Conservation (phyloP, 1,140 invertebrate species). For the Drosophila ogumai region DNA sequence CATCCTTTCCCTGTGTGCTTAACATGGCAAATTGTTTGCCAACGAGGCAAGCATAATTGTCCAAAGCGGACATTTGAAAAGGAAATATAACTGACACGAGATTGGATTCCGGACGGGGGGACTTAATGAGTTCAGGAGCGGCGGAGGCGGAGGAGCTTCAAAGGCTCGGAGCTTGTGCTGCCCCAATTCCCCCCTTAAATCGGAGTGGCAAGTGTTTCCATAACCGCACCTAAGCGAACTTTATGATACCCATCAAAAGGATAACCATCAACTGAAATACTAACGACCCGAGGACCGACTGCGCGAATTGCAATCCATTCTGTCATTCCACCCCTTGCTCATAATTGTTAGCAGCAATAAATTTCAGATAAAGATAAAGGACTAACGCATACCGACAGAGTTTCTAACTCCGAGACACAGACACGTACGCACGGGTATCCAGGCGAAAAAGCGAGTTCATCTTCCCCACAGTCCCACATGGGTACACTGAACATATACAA, state of each 20-base stretch:
- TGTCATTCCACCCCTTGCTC: conserved; percentile 38
- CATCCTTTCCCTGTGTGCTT: conserved; percentile 30
- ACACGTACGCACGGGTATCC: conserved; percentile 33
- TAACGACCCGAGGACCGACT: conserved; percentile 19
- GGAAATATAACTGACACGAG: conserved; percentile 66
- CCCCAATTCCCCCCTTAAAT: conserved; percentile 26
- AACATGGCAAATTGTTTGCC: conserved; percentile 55
- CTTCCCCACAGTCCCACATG: conserved; percentile 1
- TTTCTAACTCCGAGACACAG: conserved; percentile 25
- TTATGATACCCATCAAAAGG: conserved; percentile 40
- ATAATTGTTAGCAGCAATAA: conserved; percentile 48
- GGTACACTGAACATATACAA: background rate
- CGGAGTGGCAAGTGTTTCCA: conserved; percentile 12
- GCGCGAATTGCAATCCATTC: conserved; percentile 33
- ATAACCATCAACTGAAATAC: conserved; percentile 39
- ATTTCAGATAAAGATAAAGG: conserved; percentile 49
- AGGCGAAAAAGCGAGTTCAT: conserved; percentile 44
- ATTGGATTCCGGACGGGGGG: conserved; percentile 11
- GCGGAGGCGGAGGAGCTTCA: too few species aligned
- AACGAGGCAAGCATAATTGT: conserved; percentile 63
- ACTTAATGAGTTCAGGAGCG: conserved; percentile 13
- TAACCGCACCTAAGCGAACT: conserved; percentile 28
- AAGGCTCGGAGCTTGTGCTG: background rate
- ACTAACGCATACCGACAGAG: conserved; percentile 34
- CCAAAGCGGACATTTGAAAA: conserved; percentile 56